phyloP scores from a whole-genome alignment of 2,888 invertebrate species.

The Sipha maydis region DNA sequence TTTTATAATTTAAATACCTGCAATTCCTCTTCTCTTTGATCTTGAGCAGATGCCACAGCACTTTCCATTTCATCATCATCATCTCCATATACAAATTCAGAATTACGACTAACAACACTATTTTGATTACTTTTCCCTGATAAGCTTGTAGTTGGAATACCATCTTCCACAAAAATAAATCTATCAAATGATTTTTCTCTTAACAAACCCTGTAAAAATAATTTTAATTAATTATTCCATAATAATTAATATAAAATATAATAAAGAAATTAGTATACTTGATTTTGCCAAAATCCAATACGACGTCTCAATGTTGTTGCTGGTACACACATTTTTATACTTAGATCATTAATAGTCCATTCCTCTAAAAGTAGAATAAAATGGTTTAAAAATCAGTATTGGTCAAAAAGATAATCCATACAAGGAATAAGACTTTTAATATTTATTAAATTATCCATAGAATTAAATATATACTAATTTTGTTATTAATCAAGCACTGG shows the following conservation, averaged over 20 bases:
- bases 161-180: conserved; percentile 79
- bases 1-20: conserved; percentile 70
- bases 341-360: conserved; percentile 89
- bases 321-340: conserved; percentile 87
- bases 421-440: too few species aligned
- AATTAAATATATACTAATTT: too few species aligned
- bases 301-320: conserved; percentile 84
- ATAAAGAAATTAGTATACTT: conserved; percentile 68
- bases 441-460: too few species aligned
- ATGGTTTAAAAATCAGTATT: too few species aligned
- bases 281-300: conserved; percentile 94
- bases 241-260: neutral
- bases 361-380: conserved; percentile 70
- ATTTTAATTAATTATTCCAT: neutral
- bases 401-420: too few species aligned
- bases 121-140: conserved; percentile 55
- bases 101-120: conserved; percentile 56
- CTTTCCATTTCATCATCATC: conserved; percentile 93
- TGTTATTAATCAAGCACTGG: too few species aligned
- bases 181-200: conserved; percentile 80
- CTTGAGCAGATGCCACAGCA: conserved; percentile 93
- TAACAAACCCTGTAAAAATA: conserved; percentile 74
- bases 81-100: conserved; percentile 72
- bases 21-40: conserved; percentile 92
- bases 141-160: conserved; percentile 64